A percentile compares a stretch with the other conserved stretches of the same genome.
phyloP scores from a whole-genome alignment of 2,888 invertebrate genomes.

The Aphidius colemani region DNA sequence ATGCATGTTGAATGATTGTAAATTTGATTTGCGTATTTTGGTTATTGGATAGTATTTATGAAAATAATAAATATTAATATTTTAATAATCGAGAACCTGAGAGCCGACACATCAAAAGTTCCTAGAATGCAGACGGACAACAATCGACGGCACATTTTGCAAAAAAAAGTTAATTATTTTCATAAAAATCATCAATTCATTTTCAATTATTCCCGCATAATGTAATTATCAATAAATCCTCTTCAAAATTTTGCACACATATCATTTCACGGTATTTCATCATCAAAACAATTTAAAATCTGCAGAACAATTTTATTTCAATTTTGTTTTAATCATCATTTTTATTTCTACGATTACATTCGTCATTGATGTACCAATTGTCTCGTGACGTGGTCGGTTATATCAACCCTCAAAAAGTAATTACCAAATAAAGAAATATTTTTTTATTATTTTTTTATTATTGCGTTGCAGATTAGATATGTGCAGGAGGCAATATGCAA shows the following conservation, averaged over 20 bases:
- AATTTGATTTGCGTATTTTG: constrained; percentile 10
- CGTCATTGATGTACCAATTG: constrained; percentile 21
- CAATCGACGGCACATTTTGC: constrained; percentile 13
- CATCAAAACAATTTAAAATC: constrained; percentile 7
- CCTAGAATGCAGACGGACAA: constrained; percentile 23
- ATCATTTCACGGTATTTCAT: constrained; percentile 6
- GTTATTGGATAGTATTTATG: constrained; percentile 29
- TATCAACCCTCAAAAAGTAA: constrained; percentile 16
- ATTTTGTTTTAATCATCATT: not conserved
- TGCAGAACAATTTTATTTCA: not conserved
- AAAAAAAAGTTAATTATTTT: constrained; percentile 17
- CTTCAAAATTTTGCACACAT: constrained; percentile 1
- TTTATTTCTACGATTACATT: constrained; percentile 6
- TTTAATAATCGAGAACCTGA: constrained; percentile 28
- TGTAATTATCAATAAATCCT: not conserved
- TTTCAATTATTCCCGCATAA: constrained; percentile 1
- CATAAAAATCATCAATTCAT: constrained; percentile 9
- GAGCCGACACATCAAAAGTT: constrained; percentile 23
- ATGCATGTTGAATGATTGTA: not conserved
- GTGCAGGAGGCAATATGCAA: constrained; percentile 94
- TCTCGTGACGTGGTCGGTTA: constrained; percentile 44
- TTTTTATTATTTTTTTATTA: constrained; percentile 57
- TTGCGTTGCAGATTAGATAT: constrained; percentile 94
- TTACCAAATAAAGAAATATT: constrained; percentile 56
- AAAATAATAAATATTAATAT: constrained; percentile 17